Base-by-base conservation (phyloP, 2,888 invertebrate species). In the Hypsopygia costalis region DNA sequence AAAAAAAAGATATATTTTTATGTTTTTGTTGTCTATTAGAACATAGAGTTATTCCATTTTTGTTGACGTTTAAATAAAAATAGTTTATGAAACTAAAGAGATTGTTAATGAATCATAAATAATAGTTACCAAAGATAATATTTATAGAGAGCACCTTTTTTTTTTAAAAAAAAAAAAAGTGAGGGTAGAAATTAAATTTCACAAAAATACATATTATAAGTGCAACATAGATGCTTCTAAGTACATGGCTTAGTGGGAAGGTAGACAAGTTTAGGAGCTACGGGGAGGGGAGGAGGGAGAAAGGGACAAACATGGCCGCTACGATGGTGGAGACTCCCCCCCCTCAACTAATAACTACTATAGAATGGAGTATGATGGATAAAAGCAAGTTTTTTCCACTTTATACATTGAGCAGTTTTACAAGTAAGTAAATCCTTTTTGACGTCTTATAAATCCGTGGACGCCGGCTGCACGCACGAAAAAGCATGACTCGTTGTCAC, bases 321-420 rank as follows among this genome's bases (percentile, higher is more conserved):
- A 78, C 79, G 0, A 86, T 91, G 72, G 91, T 91, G 16, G 92
- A 92, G 56, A 81, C 87, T 8, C 91, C 92, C 3, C 87, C 87
- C 0, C 87, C 90, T 0, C 86, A 90, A 55, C 91, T 93, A 40
- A 94, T 96, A 47, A 93, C 93, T 16, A 97, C 94, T 4, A 97
- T 99, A 48, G 98, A 99, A 81, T 97, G 98, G 96, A 93, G 97
- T 54, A 99, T 99, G 98, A 96, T 99, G 97, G 96, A 99, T 78
- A 98, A 97, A 67, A 91, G 91, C 34, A 97, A 97, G 71, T 99
- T 98, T 74, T 96, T 96, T 69, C 98, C 98, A 0, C 82, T 98
- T 41, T 97, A 97, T 42, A 94, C 98, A 88, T 81, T 97, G 8
- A 98, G 97, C 67, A 95, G 96, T 34, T 94, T 97, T 56, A 91